These are phyloP conservation scores for Mobula hypostoma DNA, from an alignment of 2,113 vertebrate genomes.

Conservation along the genomic window DNA sequence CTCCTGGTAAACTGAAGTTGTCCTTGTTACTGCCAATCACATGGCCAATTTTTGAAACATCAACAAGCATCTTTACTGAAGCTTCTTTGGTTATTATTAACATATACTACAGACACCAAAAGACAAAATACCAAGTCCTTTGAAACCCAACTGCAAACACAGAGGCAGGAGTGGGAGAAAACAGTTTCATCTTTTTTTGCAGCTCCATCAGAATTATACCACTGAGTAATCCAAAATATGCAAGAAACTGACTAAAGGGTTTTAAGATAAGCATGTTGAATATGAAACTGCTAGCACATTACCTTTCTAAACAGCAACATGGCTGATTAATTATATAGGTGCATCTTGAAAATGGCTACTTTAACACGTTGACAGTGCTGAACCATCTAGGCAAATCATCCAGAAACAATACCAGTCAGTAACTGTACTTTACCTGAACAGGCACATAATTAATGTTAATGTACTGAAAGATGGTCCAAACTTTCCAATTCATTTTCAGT, in stretches of 20 bases:
- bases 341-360: not conserved
- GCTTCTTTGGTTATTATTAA: too few species aligned
- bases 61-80: too few species aligned
- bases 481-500: constrained; percentile 77
- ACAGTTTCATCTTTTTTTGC: not conserved
- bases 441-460: constrained; percentile 77
- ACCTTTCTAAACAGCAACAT: not conserved
- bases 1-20: too few species aligned
- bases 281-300: not conserved
- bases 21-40: too few species aligned
- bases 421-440: constrained; percentile 58
- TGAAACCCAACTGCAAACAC: too few species aligned
- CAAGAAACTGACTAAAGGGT: not conserved
- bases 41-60: too few species aligned
- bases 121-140: too few species aligned
- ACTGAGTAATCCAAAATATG: not conserved
- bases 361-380: not conserved
- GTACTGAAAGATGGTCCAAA: constrained; percentile 79
- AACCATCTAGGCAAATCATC: not conserved
- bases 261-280: not conserved
- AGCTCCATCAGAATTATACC: not conserved
- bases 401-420: not conserved
- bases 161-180: not conserved
- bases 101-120: too few species aligned
- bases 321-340: not conserved